A percentile compares a stretch with the other conserved stretches of the same genome.
Conservation (phyloP, 2,113 vertebrate genomes). For the Cryptotis parvus region DNA sequence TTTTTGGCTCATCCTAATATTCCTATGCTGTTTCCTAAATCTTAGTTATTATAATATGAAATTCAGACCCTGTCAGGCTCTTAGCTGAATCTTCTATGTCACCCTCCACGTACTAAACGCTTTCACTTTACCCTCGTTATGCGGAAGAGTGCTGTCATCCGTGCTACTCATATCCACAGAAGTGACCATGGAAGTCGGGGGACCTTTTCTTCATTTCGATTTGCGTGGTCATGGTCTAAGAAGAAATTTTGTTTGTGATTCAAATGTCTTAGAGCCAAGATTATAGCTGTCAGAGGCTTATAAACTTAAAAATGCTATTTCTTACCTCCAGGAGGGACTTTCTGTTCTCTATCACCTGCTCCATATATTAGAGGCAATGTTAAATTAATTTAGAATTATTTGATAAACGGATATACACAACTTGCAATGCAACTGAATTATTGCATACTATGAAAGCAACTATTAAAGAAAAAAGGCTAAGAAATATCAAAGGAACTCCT, state of each 20-base stretch:
- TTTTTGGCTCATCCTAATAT: not conserved
- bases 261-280: not conserved
- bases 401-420: not conserved
- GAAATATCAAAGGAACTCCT: not conserved
- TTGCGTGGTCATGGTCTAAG: constrained; percentile 89
- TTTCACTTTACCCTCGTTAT: constrained; percentile 90
- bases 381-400: constrained; percentile 4
- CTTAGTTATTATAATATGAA: not conserved
- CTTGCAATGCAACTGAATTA: constrained; percentile 16
- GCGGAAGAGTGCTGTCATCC: constrained; percentile 86
- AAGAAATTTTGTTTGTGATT: constrained; percentile 46
- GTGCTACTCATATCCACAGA: constrained; percentile 85
- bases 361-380: not conserved
- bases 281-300: not conserved
- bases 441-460: not conserved
- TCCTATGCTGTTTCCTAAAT: not conserved
- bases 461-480: constrained; percentile 2
- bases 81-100: not conserved
- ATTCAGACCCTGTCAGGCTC: constrained; percentile 13
- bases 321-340: not conserved
- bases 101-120: constrained; percentile 92
- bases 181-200: constrained; percentile 84
- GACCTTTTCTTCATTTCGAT: constrained; percentile 87
- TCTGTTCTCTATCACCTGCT: not conserved
- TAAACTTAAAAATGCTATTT: not conserved